Percentiles rank a stretch among this genome's conserved stretches.
Conservation (phyloP, 1,140 invertebrate species). For the Drosophila insularis region DNA sequence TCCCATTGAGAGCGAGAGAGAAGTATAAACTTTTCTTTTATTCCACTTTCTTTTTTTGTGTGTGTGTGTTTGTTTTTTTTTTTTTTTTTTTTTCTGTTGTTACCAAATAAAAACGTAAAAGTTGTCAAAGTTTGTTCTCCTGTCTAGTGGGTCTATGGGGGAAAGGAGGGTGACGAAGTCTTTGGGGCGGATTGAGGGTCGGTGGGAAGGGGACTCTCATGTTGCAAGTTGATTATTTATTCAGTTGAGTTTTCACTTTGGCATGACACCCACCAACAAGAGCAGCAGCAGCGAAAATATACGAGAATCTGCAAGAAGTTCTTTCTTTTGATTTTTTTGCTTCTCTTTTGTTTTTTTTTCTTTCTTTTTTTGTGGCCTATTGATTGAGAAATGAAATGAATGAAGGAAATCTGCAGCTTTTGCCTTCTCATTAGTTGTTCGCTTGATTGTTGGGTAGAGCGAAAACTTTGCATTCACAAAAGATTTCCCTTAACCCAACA, state of each 20-base stretch:
- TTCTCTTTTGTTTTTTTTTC: neutral
- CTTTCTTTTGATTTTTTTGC: neutral
- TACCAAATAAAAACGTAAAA: slow-evolving; percentile 32
- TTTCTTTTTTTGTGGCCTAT: slow-evolving; percentile 3
- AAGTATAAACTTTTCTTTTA: slow-evolving; percentile 8
- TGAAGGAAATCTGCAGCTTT: slow-evolving; percentile 12
- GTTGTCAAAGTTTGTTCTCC: slow-evolving; percentile 43
- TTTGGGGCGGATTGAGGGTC: no score
- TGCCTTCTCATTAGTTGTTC: slow-evolving; percentile 60
- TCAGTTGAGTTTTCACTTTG: slow-evolving; percentile 72
- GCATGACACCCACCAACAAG: slow-evolving; percentile 28
- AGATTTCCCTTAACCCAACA: slow-evolving; percentile 28
- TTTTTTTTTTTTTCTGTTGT: slow-evolving; percentile 11
- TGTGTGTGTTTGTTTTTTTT: neutral
- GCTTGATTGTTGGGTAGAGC: slow-evolving; percentile 62
- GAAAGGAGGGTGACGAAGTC: neutral
- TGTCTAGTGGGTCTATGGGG: neutral
- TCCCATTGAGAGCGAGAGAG: slow-evolving; percentile 6
- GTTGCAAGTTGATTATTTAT: slow-evolving; percentile 74
- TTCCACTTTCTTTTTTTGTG: neutral
- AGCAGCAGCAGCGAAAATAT: no score
- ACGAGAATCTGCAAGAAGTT: slow-evolving; percentile 26
- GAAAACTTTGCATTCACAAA: slow-evolving; percentile 51
- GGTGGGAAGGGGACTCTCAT: slow-evolving; percentile 14
- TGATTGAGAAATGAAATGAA: slow-evolving; percentile 30